These are phyloP conservation scores for Salpingus planirostris DNA, from an alignment of 2,888 invertebrate species.

Conservation along the genomic window DNA sequence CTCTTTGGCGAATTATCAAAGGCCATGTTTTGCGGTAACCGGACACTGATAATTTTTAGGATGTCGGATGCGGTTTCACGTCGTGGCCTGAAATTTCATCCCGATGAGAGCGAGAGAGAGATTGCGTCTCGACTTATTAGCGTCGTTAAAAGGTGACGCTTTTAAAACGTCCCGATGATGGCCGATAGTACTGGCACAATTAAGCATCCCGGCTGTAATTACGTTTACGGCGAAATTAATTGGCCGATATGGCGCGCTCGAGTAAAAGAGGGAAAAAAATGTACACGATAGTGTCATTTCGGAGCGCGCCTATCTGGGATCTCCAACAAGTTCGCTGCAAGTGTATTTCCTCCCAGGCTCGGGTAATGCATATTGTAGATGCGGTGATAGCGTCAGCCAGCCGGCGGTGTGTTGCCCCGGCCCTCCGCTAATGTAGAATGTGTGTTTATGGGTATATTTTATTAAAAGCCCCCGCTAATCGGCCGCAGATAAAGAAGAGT, in stretches of 20 bases:
- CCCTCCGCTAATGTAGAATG: constrained; percentile 28
- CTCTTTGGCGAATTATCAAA: too few relatives aligned
- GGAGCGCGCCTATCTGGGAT: constrained; percentile 27
- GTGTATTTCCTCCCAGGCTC: constrained; percentile 35
- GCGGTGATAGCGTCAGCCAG: constrained; percentile 23
- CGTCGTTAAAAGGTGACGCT: background rate
- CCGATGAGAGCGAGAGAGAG: too few relatives aligned
- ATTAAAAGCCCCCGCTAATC: constrained; percentile 28
- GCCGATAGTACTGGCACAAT: constrained; percentile 25
- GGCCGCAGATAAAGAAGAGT: constrained; percentile 10
- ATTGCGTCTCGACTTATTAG: background rate
- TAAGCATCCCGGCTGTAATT: constrained; percentile 41
- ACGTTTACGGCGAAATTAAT: constrained; percentile 19
- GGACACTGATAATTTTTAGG: too few relatives aligned
- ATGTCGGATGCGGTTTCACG: too few relatives aligned
- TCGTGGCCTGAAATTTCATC: too few relatives aligned
- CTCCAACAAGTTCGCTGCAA: constrained; percentile 33
- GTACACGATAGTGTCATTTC: constrained; percentile 14
- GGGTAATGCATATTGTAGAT: constrained; percentile 32
- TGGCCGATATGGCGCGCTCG: too few relatives aligned
- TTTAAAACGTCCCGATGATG: background rate
- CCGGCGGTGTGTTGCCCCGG: constrained; percentile 15
- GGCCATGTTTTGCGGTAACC: too few relatives aligned
- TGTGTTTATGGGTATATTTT: constrained; percentile 32
- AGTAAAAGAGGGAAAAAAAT: constrained; percentile 14